Percentiles rank a stretch among this genome's conserved stretches.
Conservation (phyloP, 2,888 invertebrate species). For the Epistrophella euchroma region DNA sequence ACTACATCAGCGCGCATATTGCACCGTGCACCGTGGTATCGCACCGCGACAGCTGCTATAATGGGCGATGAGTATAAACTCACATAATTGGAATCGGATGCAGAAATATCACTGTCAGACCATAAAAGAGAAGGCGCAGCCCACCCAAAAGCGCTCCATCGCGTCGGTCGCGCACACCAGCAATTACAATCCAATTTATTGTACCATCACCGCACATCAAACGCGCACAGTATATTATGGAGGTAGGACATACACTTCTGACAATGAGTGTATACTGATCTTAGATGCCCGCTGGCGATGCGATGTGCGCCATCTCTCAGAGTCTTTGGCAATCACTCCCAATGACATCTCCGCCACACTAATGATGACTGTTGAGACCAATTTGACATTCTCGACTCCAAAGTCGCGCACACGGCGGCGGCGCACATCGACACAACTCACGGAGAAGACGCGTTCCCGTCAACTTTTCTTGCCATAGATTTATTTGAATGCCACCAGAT, state of each 20-base stretch:
- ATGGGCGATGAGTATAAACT: slow-evolving; percentile 57
- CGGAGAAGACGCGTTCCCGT: slow-evolving; percentile 53
- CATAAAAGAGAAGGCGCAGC: slow-evolving; percentile 60
- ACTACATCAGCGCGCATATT: slow-evolving; percentile 4
- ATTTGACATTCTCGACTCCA: slow-evolving; percentile 68
- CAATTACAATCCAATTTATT: slow-evolving; percentile 74
- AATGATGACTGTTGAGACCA: slow-evolving; percentile 56
- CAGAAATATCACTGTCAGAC: slow-evolving; percentile 65
- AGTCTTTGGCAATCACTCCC: slow-evolving; percentile 51
- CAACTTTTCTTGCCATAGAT: slow-evolving; percentile 53
- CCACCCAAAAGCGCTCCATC: slow-evolving; percentile 61
- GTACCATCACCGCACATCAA: slow-evolving; percentile 61
- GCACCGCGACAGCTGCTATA: slow-evolving; percentile 14
- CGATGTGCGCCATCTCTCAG: slow-evolving; percentile 57
- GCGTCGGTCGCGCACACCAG: slow-evolving; percentile 44
- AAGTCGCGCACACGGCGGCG: slow-evolving; percentile 7
- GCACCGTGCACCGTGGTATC: slow-evolving; percentile 32
- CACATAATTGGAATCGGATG: slow-evolving; percentile 74
- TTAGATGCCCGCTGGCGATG: slow-evolving; percentile 60
- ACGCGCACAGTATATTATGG: slow-evolving; percentile 21
- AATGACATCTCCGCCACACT: slow-evolving; percentile 54
- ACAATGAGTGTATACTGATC: slow-evolving; percentile 43
- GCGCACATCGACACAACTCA: slow-evolving; percentile 3
- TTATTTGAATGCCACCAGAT: slow-evolving; percentile 74
- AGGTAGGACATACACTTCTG: slow-evolving; percentile 25